Conservation (phyloP, 2,113 vertebrate genomes). For the Calypte anna region DNA sequence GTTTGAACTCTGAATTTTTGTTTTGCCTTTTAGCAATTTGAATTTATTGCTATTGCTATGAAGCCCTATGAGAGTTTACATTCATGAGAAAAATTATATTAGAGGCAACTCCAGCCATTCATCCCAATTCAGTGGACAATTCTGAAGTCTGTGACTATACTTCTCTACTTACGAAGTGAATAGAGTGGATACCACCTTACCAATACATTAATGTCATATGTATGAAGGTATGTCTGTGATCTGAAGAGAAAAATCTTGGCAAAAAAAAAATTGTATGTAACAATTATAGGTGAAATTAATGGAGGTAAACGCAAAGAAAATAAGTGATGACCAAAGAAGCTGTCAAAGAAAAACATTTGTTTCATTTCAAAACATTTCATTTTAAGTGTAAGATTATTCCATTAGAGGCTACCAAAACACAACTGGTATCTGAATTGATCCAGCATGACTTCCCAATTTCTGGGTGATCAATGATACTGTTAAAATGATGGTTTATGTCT, state of each 20-base stretch:
- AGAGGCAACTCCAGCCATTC: not conserved
- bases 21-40: not conserved
- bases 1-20: not conserved
- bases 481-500: not conserved
- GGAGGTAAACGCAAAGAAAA: not conserved
- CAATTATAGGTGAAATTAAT: not conserved
- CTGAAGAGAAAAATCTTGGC: not conserved
- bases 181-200: not conserved
- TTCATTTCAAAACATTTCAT: too few species aligned
- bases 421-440: not conserved
- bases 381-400: not conserved
- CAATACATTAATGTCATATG: not conserved
- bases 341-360: not conserved
- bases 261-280: not conserved
- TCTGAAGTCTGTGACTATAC: not conserved
- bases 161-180: not conserved
- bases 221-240: not conserved
- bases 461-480: not conserved
- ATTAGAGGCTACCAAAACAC: not conserved
- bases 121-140: not conserved
- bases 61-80: not conserved
- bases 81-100: not conserved
- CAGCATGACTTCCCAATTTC: not conserved
- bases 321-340: accelerated
- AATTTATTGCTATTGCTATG: not conserved